Conservation (phyloP, 2,888 invertebrate species). For the Maniola hyperantus region DNA sequence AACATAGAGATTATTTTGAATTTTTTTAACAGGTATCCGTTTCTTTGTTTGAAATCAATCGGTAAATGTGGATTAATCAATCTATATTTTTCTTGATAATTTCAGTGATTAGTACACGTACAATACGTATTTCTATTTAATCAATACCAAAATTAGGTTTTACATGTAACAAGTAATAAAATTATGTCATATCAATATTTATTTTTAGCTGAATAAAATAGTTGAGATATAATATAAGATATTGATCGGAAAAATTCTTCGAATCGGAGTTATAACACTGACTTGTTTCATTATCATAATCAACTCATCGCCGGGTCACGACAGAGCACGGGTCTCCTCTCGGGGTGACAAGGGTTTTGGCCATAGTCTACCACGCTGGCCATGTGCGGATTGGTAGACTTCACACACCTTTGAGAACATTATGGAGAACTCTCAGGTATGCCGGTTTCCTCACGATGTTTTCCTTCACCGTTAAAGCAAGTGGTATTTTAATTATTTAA, state of each 20-base stretch:
- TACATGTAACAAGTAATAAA: conserved; percentile 15
- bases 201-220: conserved; percentile 16
- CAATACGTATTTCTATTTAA: conserved; percentile 17
- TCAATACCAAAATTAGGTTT: conserved; percentile 36
- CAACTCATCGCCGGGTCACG: too few relatives aligned
- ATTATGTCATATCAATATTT: conserved; percentile 35
- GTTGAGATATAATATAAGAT: conserved; percentile 7
- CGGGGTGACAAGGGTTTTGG: too few relatives aligned
- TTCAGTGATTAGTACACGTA: conserved; percentile 20
- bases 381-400: too few relatives aligned
- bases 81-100: neutral
- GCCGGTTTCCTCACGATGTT: too few relatives aligned
- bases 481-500: too few relatives aligned
- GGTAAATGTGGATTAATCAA: neutral
- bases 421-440: too few relatives aligned
- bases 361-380: too few relatives aligned
- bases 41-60: conserved; percentile 4
- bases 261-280: conserved; percentile 1
- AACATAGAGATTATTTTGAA: neutral
- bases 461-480: too few relatives aligned
- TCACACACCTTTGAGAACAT: too few relatives aligned
- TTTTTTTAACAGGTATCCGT: neutral
- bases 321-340: too few relatives aligned
- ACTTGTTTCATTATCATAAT: too few relatives aligned
- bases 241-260: conserved; percentile 2